Evolutionary conservation across 2,797 vertebrate species (phyloP).

Genomic region (Gambelia wislizenii): DNA sequence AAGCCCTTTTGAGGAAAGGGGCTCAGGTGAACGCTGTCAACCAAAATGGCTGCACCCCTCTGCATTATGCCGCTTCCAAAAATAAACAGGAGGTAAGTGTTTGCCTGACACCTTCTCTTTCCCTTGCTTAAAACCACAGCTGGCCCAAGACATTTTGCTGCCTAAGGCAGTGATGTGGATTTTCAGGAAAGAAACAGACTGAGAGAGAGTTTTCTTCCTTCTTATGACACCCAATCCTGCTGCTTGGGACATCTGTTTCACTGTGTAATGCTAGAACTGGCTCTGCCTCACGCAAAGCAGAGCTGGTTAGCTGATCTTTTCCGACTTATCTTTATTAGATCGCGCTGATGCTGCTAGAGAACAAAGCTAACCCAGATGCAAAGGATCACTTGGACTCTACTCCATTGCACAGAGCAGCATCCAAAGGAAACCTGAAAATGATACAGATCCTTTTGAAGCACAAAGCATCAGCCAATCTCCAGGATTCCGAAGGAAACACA

Average conservation of each 20-base stretch:
- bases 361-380: constrained; percentile 90
- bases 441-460: constrained; percentile 93
- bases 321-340: constrained; percentile 78
- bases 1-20: constrained; percentile 87
- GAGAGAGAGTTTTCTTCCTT: too few species aligned
- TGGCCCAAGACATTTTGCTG: background rate
- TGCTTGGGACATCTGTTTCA: too few species aligned
- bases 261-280: too few species aligned
- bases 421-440: constrained; percentile 93
- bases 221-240: too few species aligned
- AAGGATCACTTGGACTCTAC: constrained; percentile 92
- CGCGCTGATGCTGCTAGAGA: constrained; percentile 90
- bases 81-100: constrained; percentile 90
- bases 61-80: constrained; percentile 97
- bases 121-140: background rate
- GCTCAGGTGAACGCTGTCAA: constrained; percentile 93
- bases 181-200: too few species aligned
- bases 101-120: too few species aligned
- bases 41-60: constrained; percentile 93
- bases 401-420: constrained; percentile 92
- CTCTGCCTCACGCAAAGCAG: background rate
- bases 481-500: constrained; percentile 96
- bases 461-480: constrained; percentile 93
- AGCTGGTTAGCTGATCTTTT: background rate
- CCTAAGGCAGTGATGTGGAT: too few species aligned